Base-by-base conservation (phyloP, 2,113 vertebrate species). In the Panurus biarmicus region DNA sequence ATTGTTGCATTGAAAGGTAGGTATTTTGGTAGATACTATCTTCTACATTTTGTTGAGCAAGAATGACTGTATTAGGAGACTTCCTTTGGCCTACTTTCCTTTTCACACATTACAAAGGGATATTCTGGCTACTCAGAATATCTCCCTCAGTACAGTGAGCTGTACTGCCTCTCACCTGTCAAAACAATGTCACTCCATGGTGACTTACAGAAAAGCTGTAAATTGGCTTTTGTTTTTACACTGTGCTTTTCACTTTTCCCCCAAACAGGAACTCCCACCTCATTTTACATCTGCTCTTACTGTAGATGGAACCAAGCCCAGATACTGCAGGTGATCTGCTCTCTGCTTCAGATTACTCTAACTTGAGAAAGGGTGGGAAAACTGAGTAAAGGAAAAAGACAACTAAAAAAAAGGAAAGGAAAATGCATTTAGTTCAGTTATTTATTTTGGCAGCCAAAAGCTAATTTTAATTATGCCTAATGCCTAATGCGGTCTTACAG, bases 371-470 rank as follows among this genome's bases (percentile, higher is more conserved):
- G 18, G 6, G 21, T 83, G 69, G 51, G 47, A 70, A 75, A 92
- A 74, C 20, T 54, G 25, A 65, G n/a, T 25, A 83, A 83, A 74
- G 60, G 66, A 94, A 83, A 29, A 93, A 80, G 64, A 58, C 25
- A 74, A 65, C 14, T 69, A 4, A 48, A 57, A 78, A 40, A 45
- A n/a, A 35, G n/a, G 22, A 89, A 83, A 73, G 40, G 36, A 87
- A 95, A 89, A 85, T 48, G 25, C 40, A 38, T 86, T 87, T 86
- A 69, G 20, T 61, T 45, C 67, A 24, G 31, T 64, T 91, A 69
- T 95, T 95, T 91, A 77, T 83, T 83, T 95, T 95, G 90, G 94
- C 82, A 88, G 60, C 18, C 54, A 44, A 71, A 90, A 80, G n/a
- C 50, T 92, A 77, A 67, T 91, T 88, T 90, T 77, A 95, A 90